These are phyloP conservation scores for Alectoris magna DNA, from an alignment of 2,797 vertebrate genomes.

Conservation along the genomic window DNA sequence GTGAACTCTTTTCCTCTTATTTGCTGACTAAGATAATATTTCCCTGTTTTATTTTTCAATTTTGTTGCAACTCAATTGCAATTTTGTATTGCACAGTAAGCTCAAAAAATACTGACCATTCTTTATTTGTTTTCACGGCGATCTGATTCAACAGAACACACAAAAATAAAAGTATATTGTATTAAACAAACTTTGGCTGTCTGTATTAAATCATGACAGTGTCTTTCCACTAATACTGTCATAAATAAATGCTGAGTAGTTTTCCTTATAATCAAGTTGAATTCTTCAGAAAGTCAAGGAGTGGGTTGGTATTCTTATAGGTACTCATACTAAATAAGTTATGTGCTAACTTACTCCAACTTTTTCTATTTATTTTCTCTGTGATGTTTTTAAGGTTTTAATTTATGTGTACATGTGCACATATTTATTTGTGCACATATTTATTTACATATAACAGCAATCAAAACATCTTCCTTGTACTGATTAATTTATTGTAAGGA, in stretches of 20 bases:
- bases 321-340: neutral
- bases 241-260: neutral
- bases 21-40: neutral
- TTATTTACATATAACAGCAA: neutral
- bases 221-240: neutral
- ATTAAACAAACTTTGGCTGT: neutral
- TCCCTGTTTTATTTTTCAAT: neutral
- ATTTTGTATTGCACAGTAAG: neutral
- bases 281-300: neutral
- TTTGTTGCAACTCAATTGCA: neutral
- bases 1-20: neutral
- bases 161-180: neutral
- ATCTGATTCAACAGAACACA: neutral
- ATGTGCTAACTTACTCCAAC: neutral
- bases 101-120: neutral
- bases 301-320: neutral
- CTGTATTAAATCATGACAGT: neutral
- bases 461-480: neutral
- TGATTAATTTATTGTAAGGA: neutral
- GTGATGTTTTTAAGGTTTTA: neutral
- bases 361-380: constrained; percentile 5
- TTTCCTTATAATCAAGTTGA: neutral
- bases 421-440: neutral
- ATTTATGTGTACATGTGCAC: neutral
- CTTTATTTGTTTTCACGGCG: neutral